Base-by-base conservation (phyloP, 2,888 invertebrate species). In the Apamea monoglypha region DNA sequence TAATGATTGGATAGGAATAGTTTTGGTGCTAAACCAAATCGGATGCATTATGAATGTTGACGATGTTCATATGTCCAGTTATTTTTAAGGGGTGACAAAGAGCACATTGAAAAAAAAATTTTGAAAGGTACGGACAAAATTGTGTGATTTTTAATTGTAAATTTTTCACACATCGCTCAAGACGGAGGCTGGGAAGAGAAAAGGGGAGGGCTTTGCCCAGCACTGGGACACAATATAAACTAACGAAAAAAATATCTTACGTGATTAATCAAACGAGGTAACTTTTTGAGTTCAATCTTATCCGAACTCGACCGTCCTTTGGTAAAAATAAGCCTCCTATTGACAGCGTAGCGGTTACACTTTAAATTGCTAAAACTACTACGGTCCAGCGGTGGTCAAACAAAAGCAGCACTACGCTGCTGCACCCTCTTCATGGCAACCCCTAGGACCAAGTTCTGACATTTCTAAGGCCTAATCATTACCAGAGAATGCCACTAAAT, bases 1-100 rank as follows among this genome's bases (percentile, higher is more conserved):
- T 75, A 76, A 47, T 64, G 44, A 29, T 44, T 44, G 32, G 64
- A 29, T 18, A 40, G 29, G 10, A 59, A 50, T 72, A 25, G n/a
- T 73, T 67, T 80, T 73, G n/a, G 32, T 53, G 25, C 10, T 29
- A 50, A 59, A 67, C 50, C 4, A 44, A 36, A 44, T 81, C 0
- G 3, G 21, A 36, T 44, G 21, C 10, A 44, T 18, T 47, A 18
- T 2, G 25, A 63, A 32, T 47, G 8, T 40, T 76, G 40, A n/a
- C 25, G 63, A 25, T 18, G 25, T 44, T 25, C 18, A n/a, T 50
- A 18, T 67, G 25, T 40, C 1, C 14, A n/a, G 36, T 36, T 36
- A n/a, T 36, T 32, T 36, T 36, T 36, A 36, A 36, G 36, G 36
- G 36, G 36, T 36, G 36, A 6, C 36, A 6, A 36, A 36, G 36